A percentile compares a stretch with the other conserved stretches of the same genome.
Conservation (phyloP, 2,888 invertebrate species). For the Arctia plantaginis region DNA sequence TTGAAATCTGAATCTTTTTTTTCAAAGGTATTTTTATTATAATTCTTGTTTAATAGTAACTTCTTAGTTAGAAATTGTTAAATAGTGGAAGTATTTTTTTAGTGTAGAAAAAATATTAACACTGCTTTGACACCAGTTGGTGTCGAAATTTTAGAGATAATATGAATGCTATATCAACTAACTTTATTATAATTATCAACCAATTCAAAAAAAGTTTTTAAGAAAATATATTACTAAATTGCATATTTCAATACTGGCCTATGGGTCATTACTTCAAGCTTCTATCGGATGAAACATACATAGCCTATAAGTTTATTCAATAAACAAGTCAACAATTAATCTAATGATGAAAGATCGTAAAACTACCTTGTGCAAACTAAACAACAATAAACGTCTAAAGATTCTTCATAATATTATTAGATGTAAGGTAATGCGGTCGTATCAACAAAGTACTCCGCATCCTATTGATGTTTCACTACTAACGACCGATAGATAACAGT, state of each 20-base stretch:
- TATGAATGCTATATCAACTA: too few species aligned
- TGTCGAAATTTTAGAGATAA: background rate
- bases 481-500: background rate
- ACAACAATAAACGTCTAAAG: background rate
- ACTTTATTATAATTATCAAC: background rate
- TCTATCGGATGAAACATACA: background rate
- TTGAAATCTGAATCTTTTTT: background rate
- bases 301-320: background rate
- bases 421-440: background rate
- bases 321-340: background rate
- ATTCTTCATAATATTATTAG: background rate
- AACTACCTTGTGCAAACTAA: background rate
- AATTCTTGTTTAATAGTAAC: background rate
- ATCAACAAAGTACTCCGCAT: background rate
- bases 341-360: background rate
- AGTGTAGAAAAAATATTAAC: background rate
- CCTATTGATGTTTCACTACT: constrained; percentile 9
- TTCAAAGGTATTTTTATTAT: background rate
- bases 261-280: background rate
- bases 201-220: background rate
- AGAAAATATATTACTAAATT: background rate
- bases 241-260: background rate
- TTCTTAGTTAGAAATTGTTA: background rate
- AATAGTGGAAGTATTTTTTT: background rate
- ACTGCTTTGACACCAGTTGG: background rate